A percentile compares a stretch with the other conserved stretches of the same genome.
phyloP scores from a whole-genome alignment of 37 sponge, comb jelly and placozoan species.

The Oopsacas minuta region DNA sequence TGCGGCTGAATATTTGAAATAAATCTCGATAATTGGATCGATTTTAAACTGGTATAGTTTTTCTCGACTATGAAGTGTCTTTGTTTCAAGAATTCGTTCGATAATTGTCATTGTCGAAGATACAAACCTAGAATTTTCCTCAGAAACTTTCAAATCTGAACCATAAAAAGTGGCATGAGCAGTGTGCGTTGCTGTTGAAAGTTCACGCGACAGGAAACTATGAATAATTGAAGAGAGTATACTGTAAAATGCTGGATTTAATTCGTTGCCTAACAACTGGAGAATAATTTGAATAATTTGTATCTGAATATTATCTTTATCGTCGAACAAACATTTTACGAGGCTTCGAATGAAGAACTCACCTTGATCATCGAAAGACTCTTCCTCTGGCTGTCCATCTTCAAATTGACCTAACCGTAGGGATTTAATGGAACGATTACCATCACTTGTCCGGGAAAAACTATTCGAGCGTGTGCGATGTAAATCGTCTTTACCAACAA shows the following conservation, averaged over 20 bases:
- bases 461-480: slow-evolving; percentile 8
- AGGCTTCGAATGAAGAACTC: background rate
- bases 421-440: background rate
- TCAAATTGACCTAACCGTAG: background rate
- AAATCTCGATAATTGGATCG: background rate
- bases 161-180: background rate
- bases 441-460: background rate
- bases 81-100: background rate
- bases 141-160: background rate
- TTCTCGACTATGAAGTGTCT: background rate
- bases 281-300: background rate
- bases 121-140: background rate
- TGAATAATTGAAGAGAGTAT: background rate
- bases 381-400: background rate
- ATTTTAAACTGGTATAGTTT: slow-evolving; percentile 6
- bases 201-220: background rate
- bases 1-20: background rate
- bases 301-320: background rate
- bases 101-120: background rate
- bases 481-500: background rate
- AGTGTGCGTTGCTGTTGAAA: background rate
- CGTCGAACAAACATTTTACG: background rate
- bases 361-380: background rate
- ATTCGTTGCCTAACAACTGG: slow-evolving; percentile 5
- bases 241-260: slow-evolving; percentile 13